Evolutionary conservation across 2,888 invertebrate genomes (phyloP).

Genomic region (Macroteleia sp.): DNA sequence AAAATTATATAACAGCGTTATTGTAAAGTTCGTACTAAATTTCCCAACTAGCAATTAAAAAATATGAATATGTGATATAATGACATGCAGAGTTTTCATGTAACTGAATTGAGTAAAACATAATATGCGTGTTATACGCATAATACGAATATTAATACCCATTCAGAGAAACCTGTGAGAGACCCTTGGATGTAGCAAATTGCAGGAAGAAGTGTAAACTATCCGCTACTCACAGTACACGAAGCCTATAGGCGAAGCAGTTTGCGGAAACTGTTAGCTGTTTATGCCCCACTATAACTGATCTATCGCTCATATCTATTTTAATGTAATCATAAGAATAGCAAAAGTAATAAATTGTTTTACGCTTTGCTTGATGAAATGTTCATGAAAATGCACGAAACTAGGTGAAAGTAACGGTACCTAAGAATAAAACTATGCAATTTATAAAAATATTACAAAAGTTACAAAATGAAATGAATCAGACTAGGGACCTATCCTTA

Average conservation of each 20-base stretch:
- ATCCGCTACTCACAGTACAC: constrained; percentile 48
- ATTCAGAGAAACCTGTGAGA: constrained; percentile 19
- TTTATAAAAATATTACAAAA: too few species aligned
- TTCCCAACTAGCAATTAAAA: constrained; percentile 5
- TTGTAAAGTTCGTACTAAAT: too few species aligned
- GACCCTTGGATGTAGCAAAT: constrained; percentile 63
- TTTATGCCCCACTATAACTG: constrained; percentile 28
- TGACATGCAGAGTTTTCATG: constrained; percentile 3
- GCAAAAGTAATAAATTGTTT: constrained; percentile 55
- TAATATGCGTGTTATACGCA: constrained; percentile 44
- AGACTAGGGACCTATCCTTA: too few species aligned
- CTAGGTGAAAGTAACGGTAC: constrained; percentile 62
- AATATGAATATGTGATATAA: constrained; percentile 3
- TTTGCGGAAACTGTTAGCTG: constrained; percentile 56
- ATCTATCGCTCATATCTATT: constrained; percentile 15
- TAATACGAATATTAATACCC: constrained; percentile 44
- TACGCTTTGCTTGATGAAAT: constrained; percentile 47
- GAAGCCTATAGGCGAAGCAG: constrained; percentile 45
- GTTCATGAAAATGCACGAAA: constrained; percentile 47
- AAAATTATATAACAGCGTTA: too few species aligned
- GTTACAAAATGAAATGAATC: too few species aligned
- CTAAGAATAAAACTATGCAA: too few species aligned
- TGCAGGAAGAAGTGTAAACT: constrained; percentile 66
- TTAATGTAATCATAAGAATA: constrained; percentile 39
- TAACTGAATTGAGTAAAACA: constrained; percentile 41